These are phyloP conservation scores for Bombyx mori DNA, from an alignment of 1,140 invertebrate genomes.

Conservation along the genomic window DNA sequence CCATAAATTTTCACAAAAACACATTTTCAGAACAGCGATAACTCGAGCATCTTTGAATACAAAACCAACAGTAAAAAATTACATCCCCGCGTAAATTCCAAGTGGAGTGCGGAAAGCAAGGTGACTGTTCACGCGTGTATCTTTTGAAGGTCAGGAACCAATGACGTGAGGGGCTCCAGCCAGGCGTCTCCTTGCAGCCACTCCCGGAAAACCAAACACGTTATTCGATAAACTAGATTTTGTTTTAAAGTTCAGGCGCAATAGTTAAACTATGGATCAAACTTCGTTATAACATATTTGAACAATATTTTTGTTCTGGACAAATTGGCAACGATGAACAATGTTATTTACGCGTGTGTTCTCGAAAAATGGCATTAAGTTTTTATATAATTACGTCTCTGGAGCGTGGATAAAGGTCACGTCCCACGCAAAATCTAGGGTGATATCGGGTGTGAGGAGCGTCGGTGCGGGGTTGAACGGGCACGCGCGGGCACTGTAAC, in stretches of 20 bases:
- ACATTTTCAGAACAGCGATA: too few relatives aligned
- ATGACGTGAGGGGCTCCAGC: slow-evolving; percentile 11
- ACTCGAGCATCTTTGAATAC: too few relatives aligned
- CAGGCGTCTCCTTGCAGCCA: slow-evolving; percentile 4
- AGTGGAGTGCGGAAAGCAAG: too few relatives aligned
- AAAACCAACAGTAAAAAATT: too few relatives aligned
- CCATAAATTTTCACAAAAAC: too few relatives aligned
- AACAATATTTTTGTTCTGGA: too few relatives aligned
- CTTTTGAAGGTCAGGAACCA: slow-evolving; percentile 10
- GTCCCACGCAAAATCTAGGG: slow-evolving; percentile 62
- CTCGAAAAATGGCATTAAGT: slow-evolving; percentile 47
- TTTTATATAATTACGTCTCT: slow-evolving; percentile 65
- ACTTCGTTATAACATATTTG: too few relatives aligned
- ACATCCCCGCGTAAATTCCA: too few relatives aligned
- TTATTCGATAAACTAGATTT: background rate
- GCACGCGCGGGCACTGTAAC: slow-evolving; percentile 64
- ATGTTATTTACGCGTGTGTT: slow-evolving; percentile 15
- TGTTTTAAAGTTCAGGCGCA: too few relatives aligned
- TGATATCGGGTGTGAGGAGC: slow-evolving; percentile 44
- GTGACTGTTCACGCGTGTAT: slow-evolving; percentile 8
- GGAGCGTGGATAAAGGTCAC: slow-evolving; percentile 66
- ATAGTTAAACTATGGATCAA: too few relatives aligned
- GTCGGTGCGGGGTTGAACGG: slow-evolving; percentile 28
- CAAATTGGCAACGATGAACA: background rate
- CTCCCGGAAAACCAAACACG: slow-evolving; percentile 12